Conservation (phyloP, 2,113 vertebrate species). For the Parotia lawesii region DNA sequence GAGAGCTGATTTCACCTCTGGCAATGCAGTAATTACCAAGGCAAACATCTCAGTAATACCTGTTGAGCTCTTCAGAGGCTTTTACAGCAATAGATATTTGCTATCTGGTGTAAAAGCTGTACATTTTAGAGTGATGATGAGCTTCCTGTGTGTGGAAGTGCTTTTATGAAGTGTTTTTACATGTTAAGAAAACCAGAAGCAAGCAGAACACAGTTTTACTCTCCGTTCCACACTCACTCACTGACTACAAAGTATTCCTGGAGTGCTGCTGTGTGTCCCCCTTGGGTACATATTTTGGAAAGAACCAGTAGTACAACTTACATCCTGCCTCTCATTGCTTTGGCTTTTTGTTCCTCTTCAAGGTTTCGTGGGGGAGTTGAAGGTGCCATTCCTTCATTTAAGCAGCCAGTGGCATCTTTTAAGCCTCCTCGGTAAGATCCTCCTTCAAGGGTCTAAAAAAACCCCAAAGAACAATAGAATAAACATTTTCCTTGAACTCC, state of each 20-base stretch:
- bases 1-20: background rate
- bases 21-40: background rate
- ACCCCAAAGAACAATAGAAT: background rate
- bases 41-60: background rate
- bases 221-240: background rate
- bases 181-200: background rate
- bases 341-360: constrained; percentile 92
- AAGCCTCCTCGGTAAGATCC: constrained; percentile 83
- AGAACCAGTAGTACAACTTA: constrained; percentile 71
- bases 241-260: background rate
- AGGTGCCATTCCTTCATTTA: constrained; percentile 73
- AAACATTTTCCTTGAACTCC: background rate
- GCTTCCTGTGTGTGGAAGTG: background rate
- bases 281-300: background rate
- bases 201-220: background rate
- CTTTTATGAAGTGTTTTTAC: background rate
- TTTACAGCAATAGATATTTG: background rate
- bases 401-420: constrained; percentile 75
- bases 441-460: constrained; percentile 86
- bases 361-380: constrained; percentile 83
- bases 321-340: constrained; percentile 95
- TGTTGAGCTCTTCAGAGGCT: background rate
- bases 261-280: background rate
- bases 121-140: background rate
- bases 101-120: background rate